A percentile compares a stretch with the other conserved stretches of the same genome.
phyloP scores from a whole-genome alignment of 2,797 vertebrate genomes.

The Ceryle rudis region DNA sequence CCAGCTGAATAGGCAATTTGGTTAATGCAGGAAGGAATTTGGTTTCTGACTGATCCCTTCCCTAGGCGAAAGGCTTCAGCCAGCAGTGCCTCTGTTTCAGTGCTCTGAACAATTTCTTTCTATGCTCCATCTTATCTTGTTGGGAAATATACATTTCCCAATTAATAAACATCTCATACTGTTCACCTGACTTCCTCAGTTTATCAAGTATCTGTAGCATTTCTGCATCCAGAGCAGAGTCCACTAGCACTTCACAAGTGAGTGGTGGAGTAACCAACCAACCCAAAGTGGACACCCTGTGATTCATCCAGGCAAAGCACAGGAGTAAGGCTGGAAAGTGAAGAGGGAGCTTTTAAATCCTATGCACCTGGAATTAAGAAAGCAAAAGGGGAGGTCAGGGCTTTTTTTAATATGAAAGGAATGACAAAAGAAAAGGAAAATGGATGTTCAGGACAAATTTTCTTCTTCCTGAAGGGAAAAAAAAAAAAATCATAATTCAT shows the following conservation, averaged over 20 bases:
- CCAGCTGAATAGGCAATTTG: neutral
- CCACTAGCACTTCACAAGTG: neutral
- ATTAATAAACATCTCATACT: slow-evolving; percentile 38
- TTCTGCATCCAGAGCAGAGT: neutral
- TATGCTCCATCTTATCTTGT: neutral
- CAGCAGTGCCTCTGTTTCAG: neutral
- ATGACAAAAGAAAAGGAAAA: neutral
- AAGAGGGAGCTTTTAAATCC: neutral
- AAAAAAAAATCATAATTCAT: neutral
- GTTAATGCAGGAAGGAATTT: slow-evolving; percentile 24
- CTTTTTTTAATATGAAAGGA: neutral
- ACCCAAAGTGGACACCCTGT: neutral
- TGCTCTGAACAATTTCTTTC: neutral
- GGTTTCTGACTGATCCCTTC: neutral
- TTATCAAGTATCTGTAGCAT: neutral
- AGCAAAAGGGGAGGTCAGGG: neutral
- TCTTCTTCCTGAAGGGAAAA: neutral
- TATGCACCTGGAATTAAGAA: neutral
- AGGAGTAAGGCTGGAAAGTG: neutral
- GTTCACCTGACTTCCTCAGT: neutral
- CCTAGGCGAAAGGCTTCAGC: slow-evolving; percentile 21
- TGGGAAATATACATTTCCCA: neutral
- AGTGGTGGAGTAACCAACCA: neutral
- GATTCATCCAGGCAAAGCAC: neutral
- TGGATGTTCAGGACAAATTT: neutral